A percentile compares a stretch with the other conserved stretches of the same genome.
phyloP scores from a whole-genome alignment of 1,140 invertebrate genomes.

The Coptotermes formosanus region DNA sequence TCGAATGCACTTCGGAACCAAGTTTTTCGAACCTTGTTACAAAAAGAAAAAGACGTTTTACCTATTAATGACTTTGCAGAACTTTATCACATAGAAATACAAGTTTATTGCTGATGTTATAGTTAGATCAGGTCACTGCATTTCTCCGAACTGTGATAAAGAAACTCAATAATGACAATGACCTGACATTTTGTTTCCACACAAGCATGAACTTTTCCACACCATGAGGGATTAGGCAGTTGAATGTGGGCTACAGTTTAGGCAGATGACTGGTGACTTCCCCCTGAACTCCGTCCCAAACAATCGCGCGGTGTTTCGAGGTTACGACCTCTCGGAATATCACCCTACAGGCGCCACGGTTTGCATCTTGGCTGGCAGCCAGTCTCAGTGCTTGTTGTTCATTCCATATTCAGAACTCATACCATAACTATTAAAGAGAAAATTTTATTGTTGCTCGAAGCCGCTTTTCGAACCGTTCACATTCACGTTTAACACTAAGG shows the following conservation, averaged over 20 bases:
- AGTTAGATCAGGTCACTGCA: too few species aligned
- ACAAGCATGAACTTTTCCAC: background rate
- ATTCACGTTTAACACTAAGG: too few species aligned
- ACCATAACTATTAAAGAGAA: background rate
- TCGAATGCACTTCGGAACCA: too few species aligned
- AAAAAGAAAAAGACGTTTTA: too few species aligned
- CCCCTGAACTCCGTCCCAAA: background rate
- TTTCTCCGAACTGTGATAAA: too few species aligned
- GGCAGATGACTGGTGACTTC: background rate
- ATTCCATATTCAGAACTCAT: background rate
- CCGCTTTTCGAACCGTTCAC: background rate
- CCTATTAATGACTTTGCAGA: too few species aligned
- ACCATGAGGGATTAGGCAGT: background rate
- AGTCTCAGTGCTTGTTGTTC: background rate
- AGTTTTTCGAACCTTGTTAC: too few species aligned
- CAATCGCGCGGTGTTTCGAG: background rate
- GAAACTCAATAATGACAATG: too few species aligned
- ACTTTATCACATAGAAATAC: too few species aligned
- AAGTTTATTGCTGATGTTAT: too few species aligned
- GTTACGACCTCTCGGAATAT: background rate
- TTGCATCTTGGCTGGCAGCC: background rate
- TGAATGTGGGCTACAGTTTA: constrained; percentile 6
- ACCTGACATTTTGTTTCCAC: too few species aligned
- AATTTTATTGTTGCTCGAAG: background rate
- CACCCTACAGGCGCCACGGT: constrained; percentile 5